phyloP scores from a whole-genome alignment of 2,797 vertebrate genomes.

The Syngnathus rostellatus region DNA sequence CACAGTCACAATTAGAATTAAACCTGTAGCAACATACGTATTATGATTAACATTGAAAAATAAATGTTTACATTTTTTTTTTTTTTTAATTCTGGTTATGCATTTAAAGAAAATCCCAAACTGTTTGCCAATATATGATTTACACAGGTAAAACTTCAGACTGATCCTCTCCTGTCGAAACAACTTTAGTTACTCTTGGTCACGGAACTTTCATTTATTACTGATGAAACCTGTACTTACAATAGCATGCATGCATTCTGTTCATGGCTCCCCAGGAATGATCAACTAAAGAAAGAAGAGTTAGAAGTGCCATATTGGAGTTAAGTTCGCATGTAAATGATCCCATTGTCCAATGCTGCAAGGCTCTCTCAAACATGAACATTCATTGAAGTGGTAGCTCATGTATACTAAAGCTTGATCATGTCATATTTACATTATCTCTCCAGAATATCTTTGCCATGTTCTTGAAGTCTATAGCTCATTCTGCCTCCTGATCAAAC shows the following conservation, averaged over 20 bases:
- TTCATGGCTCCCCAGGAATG: constrained; percentile 24
- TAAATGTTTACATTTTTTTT: background rate
- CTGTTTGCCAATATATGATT: background rate
- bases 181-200: constrained; percentile 10
- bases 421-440: background rate
- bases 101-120: constrained; percentile 2
- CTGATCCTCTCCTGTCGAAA: constrained; percentile 12
- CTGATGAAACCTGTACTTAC: constrained; percentile 14
- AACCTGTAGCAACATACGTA: background rate
- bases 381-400: background rate
- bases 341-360: background rate
- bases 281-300: background rate
- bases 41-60: background rate
- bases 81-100: background rate
- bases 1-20: background rate
- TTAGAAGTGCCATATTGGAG: background rate
- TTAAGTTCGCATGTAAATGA: background rate
- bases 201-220: background rate
- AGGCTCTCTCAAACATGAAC: background rate
- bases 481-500: constrained; percentile 31
- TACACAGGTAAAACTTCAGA: background rate
- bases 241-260: constrained; percentile 31
- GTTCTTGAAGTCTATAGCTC: constrained; percentile 25
- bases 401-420: constrained; percentile 12
- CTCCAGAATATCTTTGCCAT: constrained; percentile 24